Evolutionary conservation across 2,888 invertebrate species (phyloP).

Genomic region (Megamerina dolium): DNA sequence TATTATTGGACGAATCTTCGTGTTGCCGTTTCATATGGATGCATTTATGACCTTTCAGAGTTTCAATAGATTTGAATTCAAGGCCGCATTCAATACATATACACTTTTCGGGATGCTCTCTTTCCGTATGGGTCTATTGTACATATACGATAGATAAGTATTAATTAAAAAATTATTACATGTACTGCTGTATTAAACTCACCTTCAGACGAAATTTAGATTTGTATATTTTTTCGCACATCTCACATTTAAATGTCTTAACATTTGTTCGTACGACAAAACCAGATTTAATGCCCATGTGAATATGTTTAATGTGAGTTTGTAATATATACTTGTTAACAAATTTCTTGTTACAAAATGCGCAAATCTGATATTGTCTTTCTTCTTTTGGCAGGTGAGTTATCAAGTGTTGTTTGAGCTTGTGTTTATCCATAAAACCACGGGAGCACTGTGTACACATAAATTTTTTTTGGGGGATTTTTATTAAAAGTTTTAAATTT

Average conservation of each 20-base stretch:
- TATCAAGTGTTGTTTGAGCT: constrained; percentile 6
- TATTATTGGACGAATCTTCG: too few relatives aligned
- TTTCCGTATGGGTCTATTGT: constrained; percentile 38
- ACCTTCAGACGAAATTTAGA: constrained; percentile 28
- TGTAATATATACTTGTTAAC: constrained; percentile 25
- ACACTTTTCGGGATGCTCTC: constrained; percentile 42
- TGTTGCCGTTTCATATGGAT: too few relatives aligned
- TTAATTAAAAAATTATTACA: too few relatives aligned
- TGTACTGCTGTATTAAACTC: too few relatives aligned
- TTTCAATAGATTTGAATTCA: constrained; percentile 39
- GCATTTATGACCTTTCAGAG: constrained; percentile 39
- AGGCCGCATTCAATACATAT: constrained; percentile 42
- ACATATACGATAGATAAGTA: too few relatives aligned
- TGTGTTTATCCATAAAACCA: constrained; percentile 3
- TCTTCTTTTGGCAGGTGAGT: constrained; percentile 24
- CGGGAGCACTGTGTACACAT: constrained; percentile 13
- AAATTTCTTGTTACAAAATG: constrained; percentile 37
- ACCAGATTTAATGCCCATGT: constrained; percentile 48
- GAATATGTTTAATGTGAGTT: constrained; percentile 34
- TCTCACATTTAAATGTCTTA: constrained; percentile 46
- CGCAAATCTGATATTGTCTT: constrained; percentile 25
- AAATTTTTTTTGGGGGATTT: too few relatives aligned
- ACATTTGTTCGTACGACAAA: constrained; percentile 48
- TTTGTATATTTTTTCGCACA: constrained; percentile 44
- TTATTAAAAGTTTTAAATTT: constrained; percentile 9